These are phyloP conservation scores for Mantis religiosa DNA, from an alignment of 2,888 invertebrate genomes.

Conservation along the genomic window DNA sequence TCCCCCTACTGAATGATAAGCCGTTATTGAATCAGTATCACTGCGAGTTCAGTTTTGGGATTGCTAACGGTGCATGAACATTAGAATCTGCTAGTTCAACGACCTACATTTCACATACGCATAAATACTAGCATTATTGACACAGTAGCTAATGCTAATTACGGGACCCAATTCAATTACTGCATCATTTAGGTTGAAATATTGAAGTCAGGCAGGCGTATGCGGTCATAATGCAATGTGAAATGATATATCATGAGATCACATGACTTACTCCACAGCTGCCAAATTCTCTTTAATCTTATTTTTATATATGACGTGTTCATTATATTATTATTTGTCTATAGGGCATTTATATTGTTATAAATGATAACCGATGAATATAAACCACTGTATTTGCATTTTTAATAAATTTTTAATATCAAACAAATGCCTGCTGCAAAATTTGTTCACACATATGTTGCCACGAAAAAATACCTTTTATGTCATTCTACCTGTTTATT, in stretches of 20 bases:
- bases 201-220: neutral
- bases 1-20: neutral
- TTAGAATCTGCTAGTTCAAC: neutral
- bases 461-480: too few relatives aligned
- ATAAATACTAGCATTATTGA: neutral
- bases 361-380: too few relatives aligned
- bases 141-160: neutral
- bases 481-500: too few relatives aligned
- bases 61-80: neutral
- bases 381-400: too few relatives aligned
- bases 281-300: neutral
- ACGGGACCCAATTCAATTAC: neutral
- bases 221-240: neutral
- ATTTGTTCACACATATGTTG: too few relatives aligned
- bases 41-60: neutral
- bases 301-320: neutral
- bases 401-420: too few relatives aligned
- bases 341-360: too few relatives aligned
- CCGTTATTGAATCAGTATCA: neutral
- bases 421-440: too few relatives aligned
- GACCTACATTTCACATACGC: neutral
- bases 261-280: neutral
- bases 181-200: neutral
- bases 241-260: neutral
- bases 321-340: too few relatives aligned